Percentiles rank a stretch among this genome's conserved stretches.
Evolutionary conservation across 2,888 invertebrate species (phyloP).

Genomic region (Leistus spinibarbis): DNA sequence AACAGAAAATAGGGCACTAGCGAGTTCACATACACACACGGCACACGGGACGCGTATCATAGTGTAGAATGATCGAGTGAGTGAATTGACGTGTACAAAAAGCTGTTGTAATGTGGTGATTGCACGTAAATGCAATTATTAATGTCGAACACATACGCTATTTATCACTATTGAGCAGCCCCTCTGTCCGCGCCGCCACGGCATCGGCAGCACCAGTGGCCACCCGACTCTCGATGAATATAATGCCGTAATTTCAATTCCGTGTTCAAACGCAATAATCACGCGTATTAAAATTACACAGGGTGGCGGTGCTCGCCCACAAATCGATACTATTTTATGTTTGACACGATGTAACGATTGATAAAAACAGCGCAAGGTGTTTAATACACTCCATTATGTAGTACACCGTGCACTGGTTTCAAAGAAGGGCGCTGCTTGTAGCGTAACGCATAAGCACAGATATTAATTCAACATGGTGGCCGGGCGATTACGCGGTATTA

Average conservation of each 20-base stretch:
- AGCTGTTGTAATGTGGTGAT: constrained; percentile 40
- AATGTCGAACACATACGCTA: constrained; percentile 36
- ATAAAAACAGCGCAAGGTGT: constrained; percentile 6
- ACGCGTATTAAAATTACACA: constrained; percentile 38
- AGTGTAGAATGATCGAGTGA: constrained; percentile 2
- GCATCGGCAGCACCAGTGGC: neutral
- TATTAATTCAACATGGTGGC: constrained; percentile 40
- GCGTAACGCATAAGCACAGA: constrained; percentile 1
- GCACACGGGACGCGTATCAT: neutral
- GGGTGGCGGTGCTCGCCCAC: neutral
- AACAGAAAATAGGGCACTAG: too few relatives aligned
- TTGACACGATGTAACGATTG: constrained; percentile 12
- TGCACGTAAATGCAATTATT: constrained; percentile 41
- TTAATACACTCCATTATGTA: constrained; percentile 6
- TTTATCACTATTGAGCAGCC: constrained; percentile 27
- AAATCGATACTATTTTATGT: neutral
- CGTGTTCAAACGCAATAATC: constrained; percentile 39
- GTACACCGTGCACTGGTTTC: neutral
- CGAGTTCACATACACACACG: neutral
- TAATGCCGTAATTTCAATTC: constrained; percentile 39
- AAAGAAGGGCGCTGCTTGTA: neutral
- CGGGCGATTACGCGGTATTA: constrained; percentile 38
- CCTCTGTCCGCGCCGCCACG: neutral
- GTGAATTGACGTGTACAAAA: constrained; percentile 36
- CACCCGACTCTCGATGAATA: constrained; percentile 23